A percentile compares a stretch with the other conserved stretches of the same genome.
These are phyloP conservation scores for Chloroclystis v-ata DNA, from an alignment of 2,888 invertebrate species.

Conservation along the genomic window DNA sequence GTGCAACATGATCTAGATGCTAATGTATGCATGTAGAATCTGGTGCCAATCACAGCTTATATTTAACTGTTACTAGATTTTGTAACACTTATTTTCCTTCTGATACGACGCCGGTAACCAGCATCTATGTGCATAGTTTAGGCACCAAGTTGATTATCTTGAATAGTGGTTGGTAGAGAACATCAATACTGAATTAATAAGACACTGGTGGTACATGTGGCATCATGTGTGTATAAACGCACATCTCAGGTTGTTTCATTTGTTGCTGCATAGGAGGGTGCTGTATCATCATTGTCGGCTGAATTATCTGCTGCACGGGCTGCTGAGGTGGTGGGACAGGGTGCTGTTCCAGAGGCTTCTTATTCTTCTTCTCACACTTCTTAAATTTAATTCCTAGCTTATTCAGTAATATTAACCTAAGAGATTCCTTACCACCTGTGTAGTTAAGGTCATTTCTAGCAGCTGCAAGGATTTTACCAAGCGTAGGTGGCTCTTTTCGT, in stretches of 20 bases:
- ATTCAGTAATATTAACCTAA: slow-evolving; percentile 64
- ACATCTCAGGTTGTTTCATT: slow-evolving; percentile 61
- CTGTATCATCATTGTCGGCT: slow-evolving; percentile 27
- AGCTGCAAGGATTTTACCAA: slow-evolving; percentile 65
- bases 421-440: slow-evolving; percentile 64
- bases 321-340: slow-evolving; percentile 29
- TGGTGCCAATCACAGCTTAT: too few species aligned
- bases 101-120: too few species aligned
- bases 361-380: slow-evolving; percentile 70
- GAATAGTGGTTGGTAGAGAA: too few species aligned
- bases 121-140: too few species aligned
- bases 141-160: too few species aligned
- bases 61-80: too few species aligned
- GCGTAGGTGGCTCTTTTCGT: slow-evolving; percentile 65
- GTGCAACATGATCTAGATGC: too few species aligned
- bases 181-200: slow-evolving; percentile 35
- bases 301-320: slow-evolving; percentile 36
- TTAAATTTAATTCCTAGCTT: slow-evolving; percentile 72
- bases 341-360: slow-evolving; percentile 55
- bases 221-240: slow-evolving; percentile 64
- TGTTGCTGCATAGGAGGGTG: slow-evolving; percentile 45
- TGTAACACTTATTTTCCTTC: too few species aligned
- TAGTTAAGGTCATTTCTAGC: slow-evolving; percentile 67
- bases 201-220: slow-evolving; percentile 66
- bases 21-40: too few species aligned